Evolutionary conservation across 2,797 vertebrate species (phyloP).

Genomic region (Yasuhikotakia modesta): DNA sequence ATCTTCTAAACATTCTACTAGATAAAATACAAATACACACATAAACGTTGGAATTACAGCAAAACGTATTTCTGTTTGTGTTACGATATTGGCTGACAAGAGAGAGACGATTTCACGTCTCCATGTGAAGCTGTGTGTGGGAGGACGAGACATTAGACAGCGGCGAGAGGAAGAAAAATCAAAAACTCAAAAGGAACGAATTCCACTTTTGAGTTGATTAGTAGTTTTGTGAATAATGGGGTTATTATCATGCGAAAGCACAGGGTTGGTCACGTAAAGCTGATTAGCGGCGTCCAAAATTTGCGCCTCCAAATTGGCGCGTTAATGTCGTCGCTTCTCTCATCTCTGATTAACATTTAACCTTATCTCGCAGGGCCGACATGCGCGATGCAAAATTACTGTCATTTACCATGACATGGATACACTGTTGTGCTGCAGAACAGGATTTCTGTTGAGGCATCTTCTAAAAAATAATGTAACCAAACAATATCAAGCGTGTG

Average conservation of each 20-base stretch:
- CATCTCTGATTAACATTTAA: slow-evolving; percentile 81
- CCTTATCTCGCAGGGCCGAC: slow-evolving; percentile 61
- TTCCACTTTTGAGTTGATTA: slow-evolving; percentile 78
- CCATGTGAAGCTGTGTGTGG: neutral
- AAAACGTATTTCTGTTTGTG: slow-evolving; percentile 10
- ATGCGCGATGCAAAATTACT: slow-evolving; percentile 58
- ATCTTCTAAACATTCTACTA: neutral
- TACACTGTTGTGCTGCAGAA: slow-evolving; percentile 16
- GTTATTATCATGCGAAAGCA: slow-evolving; percentile 80
- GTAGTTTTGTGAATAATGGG: slow-evolving; percentile 76
- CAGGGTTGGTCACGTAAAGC: slow-evolving; percentile 74
- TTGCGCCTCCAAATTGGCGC: slow-evolving; percentile 72
- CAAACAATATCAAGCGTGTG: neutral
- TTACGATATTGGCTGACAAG: neutral
- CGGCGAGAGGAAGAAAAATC: slow-evolving; percentile 57
- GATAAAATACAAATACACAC: neutral
- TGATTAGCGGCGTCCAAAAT: slow-evolving; percentile 75
- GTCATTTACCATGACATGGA: slow-evolving; percentile 60
- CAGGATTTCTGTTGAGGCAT: neutral
- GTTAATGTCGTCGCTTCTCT: slow-evolving; percentile 71
- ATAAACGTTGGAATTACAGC: neutral
- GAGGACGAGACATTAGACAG: slow-evolving; percentile 30
- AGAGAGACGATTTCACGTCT: neutral
- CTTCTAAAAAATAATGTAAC: neutral
- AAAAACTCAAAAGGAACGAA: slow-evolving; percentile 66